phyloP scores from a whole-genome alignment of 2,113 vertebrate species.

The Motacilla alba region DNA sequence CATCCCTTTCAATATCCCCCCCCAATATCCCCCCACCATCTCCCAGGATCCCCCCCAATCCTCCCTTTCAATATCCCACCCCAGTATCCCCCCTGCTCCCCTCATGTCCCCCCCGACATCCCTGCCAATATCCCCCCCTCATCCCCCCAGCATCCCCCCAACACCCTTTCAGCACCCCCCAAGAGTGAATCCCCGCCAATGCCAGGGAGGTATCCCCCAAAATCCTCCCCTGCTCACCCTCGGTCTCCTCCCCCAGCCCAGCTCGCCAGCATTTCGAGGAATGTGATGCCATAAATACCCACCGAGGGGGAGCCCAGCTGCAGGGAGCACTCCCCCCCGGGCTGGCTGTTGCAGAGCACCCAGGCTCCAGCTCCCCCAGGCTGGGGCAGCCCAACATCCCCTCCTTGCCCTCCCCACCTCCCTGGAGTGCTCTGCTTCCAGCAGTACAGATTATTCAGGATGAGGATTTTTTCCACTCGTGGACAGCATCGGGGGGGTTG shows the following conservation, averaged over 20 bases:
- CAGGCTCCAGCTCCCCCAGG: fast-evolving
- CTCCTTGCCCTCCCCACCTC: background rate
- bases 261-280: background rate
- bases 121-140: too few relatives aligned
- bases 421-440: fast-evolving
- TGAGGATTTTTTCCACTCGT: background rate
- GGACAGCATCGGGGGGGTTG: background rate
- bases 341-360: background rate
- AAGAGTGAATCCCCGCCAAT: background rate
- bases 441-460: background rate
- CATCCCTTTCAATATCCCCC: too few relatives aligned
- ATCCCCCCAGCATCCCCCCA: too few relatives aligned
- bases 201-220: background rate
- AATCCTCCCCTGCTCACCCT: too few relatives aligned
- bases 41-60: too few relatives aligned
- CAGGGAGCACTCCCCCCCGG: background rate
- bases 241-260: fast-evolving
- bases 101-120: too few relatives aligned
- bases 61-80: too few relatives aligned
- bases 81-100: too few relatives aligned
- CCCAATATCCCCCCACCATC: too few relatives aligned
- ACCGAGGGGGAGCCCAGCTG: background rate
- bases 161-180: background rate
- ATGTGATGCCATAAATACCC: background rate
- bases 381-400: background rate